Evolutionary conservation across 2,888 invertebrate species (phyloP).

Genomic region (Loripinus fragilis): DNA sequence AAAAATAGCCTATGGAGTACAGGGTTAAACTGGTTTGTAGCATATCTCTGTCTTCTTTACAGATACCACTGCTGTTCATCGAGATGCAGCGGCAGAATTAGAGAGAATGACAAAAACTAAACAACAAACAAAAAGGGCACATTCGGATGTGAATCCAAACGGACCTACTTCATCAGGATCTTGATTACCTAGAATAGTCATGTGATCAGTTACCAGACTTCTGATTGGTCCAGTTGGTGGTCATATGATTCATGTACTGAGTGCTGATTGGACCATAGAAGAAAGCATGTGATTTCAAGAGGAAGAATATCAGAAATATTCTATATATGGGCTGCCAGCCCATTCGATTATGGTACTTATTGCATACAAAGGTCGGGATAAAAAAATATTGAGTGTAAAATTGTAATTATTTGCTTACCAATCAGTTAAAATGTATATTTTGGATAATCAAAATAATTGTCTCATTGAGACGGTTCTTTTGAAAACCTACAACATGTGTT

Average conservation of each 20-base stretch:
- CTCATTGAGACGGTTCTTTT: too few relatives aligned
- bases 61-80: conserved; percentile 90
- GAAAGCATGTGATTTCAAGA: not conserved
- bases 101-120: conserved; percentile 89
- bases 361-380: not conserved
- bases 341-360: not conserved
- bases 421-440: too few relatives aligned
- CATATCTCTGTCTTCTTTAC: conserved; percentile 8
- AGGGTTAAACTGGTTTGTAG: too few relatives aligned
- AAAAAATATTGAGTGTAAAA: too few relatives aligned
- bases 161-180: conserved; percentile 66
- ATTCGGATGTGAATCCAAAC: conserved; percentile 69
- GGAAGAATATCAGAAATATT: conserved; percentile 35
- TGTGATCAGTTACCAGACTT: conserved; percentile 49
- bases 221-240: conserved; percentile 60
- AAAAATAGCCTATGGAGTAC: too few relatives aligned
- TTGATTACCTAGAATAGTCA: conserved; percentile 55
- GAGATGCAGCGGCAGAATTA: conserved; percentile 96
- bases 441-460: too few relatives aligned
- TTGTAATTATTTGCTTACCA: too few relatives aligned
- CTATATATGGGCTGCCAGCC: too few relatives aligned
- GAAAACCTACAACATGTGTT: too few relatives aligned
- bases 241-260: conserved; percentile 42
- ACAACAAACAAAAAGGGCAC: conserved; percentile 62
- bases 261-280: conserved; percentile 47